Evolutionary conservation across 2,797 vertebrate genomes (phyloP).

Genomic region (Amphiprion clarkii): DNA sequence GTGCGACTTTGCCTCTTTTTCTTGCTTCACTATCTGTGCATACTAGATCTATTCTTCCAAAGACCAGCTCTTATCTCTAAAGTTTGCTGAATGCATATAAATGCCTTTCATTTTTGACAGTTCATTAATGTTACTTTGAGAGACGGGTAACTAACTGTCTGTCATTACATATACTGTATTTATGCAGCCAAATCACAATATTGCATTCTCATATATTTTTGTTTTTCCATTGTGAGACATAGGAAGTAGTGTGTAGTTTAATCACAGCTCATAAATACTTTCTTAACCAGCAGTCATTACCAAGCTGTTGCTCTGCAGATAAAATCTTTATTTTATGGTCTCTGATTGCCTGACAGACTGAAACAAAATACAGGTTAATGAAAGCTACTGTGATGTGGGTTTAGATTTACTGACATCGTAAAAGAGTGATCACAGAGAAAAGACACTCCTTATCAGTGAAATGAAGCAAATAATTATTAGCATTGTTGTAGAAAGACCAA

Average conservation of each 20-base stretch:
- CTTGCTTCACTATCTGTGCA: background rate
- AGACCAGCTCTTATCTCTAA: background rate
- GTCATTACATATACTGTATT: too few relatives aligned
- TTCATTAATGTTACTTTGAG: too few relatives aligned
- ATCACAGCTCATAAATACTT: conserved; percentile 17
- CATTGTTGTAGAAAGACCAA: background rate
- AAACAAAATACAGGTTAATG: conserved; percentile 4
- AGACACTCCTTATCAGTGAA: background rate
- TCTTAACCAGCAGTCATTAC: conserved; percentile 16
- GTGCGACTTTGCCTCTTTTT: background rate
- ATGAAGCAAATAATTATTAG: background rate
- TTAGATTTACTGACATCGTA: background rate
- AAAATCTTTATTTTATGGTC: background rate
- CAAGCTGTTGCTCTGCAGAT: conserved; percentile 7
- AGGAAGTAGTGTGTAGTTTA: background rate
- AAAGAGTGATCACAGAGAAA: conserved; percentile 2
- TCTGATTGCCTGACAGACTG: conserved; percentile 10
- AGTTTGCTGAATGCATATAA: background rate
- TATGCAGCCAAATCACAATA: background rate
- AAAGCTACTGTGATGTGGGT: background rate
- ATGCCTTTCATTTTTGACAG: background rate
- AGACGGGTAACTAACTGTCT: background rate
- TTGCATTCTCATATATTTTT: background rate
- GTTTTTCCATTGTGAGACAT: background rate
- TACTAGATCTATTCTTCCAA: background rate